Base-by-base conservation (phyloP, 2,797 vertebrate species). In the Masticophis lateralis region DNA sequence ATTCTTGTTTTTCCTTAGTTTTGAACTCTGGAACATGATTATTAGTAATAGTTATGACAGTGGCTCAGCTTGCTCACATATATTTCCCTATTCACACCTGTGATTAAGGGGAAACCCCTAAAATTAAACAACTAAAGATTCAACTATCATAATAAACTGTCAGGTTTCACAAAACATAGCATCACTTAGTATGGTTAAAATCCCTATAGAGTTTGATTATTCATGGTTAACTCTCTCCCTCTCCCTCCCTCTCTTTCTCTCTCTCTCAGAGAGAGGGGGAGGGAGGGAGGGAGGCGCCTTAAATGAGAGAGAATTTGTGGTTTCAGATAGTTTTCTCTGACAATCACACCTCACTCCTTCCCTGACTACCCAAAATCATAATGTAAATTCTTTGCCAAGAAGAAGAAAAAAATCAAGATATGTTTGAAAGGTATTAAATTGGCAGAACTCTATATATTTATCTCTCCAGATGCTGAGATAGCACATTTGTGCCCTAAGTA, bases 401-500 rank as follows among this genome's bases (percentile, higher is more conserved):
- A 93, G 59, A 47, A 51, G n/a, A 32, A 90, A 32, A 56, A 32
- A 43, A 16, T 22, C 63, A 60, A 56, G n/a, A 47, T 51, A n/a
- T n/a, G 18, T 88, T 83, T 56, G 87, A 28, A 32, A 63, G 43
- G 47, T 32, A 91, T 56, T 28, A 89, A 79, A 55, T 18, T 88
- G 66, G 61, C n/a, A 61, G 47, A 63, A 88, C 20, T 53, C 74
- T 66, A n/a, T 56, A n/a, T 87, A 25, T 47, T 51, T 28, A 27
- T 28, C 43, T 66, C 37, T 28, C 69, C 90, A 89, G 69, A 91
- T 89, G 51, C 66, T 91, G 83, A 63, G 87, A 91, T 91, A 86
- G 87, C 69, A 89, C 18, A 47, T 91, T 93, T 89, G 86, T 69
- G 61, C 87, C 66, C 90, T n/a, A 91, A 87, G 69, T 63, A 60